Evolutionary conservation across 2,888 invertebrate genomes (phyloP).

Genomic region (Gandaritis pyraliata): DNA sequence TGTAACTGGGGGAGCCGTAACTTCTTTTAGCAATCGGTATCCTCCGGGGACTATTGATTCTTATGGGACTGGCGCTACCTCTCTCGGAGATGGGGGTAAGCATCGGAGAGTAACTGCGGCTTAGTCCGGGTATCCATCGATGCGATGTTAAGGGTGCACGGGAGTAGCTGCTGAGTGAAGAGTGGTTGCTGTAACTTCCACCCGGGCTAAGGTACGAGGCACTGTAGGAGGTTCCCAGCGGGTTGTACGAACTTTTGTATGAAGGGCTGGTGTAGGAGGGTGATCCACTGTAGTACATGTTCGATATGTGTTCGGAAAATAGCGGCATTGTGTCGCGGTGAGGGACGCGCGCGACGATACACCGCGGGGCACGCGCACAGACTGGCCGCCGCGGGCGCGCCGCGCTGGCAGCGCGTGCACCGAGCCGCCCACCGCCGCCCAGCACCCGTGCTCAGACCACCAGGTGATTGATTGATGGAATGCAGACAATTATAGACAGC

Average conservation of each 20-base stretch:
- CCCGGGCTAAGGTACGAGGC: slow-evolving; percentile 81
- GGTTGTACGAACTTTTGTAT: slow-evolving; percentile 74
- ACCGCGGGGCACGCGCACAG: slow-evolving; percentile 61
- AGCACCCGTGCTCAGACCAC: slow-evolving; percentile 49
- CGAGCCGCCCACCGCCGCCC: slow-evolving; percentile 48
- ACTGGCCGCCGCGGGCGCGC: slow-evolving; percentile 61
- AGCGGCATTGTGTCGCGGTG: slow-evolving; percentile 84
- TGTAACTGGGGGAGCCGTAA: slow-evolving; percentile 70
- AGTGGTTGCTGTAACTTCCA: slow-evolving; percentile 77
- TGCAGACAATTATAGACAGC: slow-evolving; percentile 69
- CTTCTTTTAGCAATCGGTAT: slow-evolving; percentile 80
- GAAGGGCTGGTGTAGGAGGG: slow-evolving; percentile 79
- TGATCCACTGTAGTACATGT: slow-evolving; percentile 81
- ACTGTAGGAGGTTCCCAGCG: slow-evolving; percentile 71
- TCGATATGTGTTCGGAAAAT: slow-evolving; percentile 87
- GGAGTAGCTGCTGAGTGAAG: slow-evolving; percentile 82
- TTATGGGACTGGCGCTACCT: slow-evolving; percentile 65
- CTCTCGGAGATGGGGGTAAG: slow-evolving; percentile 88
- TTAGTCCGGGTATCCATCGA: slow-evolving; percentile 68
- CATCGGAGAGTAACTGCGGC: slow-evolving; percentile 88
- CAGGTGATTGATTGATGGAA: slow-evolving; percentile 79
- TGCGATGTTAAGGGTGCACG: slow-evolving; percentile 70
- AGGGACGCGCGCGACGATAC: slow-evolving; percentile 53
- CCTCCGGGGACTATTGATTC: slow-evolving; percentile 75
- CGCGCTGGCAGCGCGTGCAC: slow-evolving; percentile 46